Evolutionary conservation across 1,140 invertebrate species (phyloP).

Genomic region (Lamellibrachia luymesi): DNA sequence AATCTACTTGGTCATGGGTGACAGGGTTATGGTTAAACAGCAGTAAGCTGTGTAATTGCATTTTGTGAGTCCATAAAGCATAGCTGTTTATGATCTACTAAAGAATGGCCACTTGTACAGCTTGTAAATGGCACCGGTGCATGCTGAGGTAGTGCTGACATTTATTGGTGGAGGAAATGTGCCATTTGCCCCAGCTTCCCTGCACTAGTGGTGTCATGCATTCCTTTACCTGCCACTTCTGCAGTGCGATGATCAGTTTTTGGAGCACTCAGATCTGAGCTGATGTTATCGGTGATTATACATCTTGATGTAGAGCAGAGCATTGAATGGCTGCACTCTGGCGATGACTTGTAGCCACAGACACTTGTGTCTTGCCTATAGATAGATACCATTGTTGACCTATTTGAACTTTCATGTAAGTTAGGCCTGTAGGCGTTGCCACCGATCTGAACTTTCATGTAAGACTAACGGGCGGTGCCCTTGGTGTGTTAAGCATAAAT

Average conservation of each 20-base stretch:
- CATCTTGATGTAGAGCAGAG: background rate
- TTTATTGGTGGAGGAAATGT: slow-evolving; percentile 1
- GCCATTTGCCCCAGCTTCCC: background rate
- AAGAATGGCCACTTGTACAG: background rate
- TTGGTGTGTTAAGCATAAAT: background rate
- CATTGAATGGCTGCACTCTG: background rate
- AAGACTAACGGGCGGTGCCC: background rate
- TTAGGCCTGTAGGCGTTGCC: background rate
- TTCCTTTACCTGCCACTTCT: background rate
- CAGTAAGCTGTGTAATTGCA: background rate
- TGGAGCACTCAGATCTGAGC: background rate
- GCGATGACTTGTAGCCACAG: background rate
- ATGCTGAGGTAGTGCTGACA: background rate
- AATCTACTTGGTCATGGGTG: background rate
- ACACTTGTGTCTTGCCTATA: background rate
- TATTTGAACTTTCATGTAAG: background rate
- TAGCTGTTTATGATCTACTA: background rate
- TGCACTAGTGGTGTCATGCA: background rate
- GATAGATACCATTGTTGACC: background rate
- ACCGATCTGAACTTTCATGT: background rate
- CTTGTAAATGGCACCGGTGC: slow-evolving; percentile 3
- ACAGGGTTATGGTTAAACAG: background rate
- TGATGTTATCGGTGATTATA: background rate
- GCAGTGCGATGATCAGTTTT: background rate
- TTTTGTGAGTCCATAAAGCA: background rate